A percentile compares a stretch with the other conserved stretches of the same genome.
Evolutionary conservation across 2,797 vertebrate species (phyloP).

Genomic region (Alcedo quadribrachys): DNA sequence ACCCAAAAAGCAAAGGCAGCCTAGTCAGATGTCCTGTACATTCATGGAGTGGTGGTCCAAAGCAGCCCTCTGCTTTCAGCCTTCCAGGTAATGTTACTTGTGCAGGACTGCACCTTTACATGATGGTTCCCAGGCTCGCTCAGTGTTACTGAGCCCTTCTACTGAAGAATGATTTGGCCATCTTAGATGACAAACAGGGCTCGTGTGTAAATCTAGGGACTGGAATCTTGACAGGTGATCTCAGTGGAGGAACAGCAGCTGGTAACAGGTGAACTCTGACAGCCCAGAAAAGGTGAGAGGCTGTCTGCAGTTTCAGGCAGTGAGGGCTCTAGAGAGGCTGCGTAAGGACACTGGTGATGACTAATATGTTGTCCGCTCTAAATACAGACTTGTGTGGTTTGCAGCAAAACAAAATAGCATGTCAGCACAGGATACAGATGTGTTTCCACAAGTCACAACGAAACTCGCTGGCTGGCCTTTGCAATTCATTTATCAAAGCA

Average conservation of each 20-base stretch:
- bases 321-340: neutral
- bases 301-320: neutral
- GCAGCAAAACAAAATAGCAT: conserved; percentile 50
- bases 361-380: neutral
- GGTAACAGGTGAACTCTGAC: neutral
- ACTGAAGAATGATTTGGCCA: neutral
- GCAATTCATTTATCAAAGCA: conserved; percentile 55
- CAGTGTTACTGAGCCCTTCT: neutral
- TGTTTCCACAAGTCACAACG: conserved; percentile 51
- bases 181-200: neutral
- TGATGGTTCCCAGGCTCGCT: neutral
- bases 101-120: neutral
- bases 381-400: conserved; percentile 16
- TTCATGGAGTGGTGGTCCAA: accelerated
- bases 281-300: neutral
- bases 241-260: neutral
- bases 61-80: neutral
- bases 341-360: neutral
- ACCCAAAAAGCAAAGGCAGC: neutral
- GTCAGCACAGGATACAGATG: conserved; percentile 67
- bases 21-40: neutral
- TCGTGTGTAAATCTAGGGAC: neutral
- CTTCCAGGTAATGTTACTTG: neutral
- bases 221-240: neutral
- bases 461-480: conserved; percentile 46